Base-by-base conservation (phyloP, 2,888 invertebrate species). In the Silvanus unidentatus region DNA sequence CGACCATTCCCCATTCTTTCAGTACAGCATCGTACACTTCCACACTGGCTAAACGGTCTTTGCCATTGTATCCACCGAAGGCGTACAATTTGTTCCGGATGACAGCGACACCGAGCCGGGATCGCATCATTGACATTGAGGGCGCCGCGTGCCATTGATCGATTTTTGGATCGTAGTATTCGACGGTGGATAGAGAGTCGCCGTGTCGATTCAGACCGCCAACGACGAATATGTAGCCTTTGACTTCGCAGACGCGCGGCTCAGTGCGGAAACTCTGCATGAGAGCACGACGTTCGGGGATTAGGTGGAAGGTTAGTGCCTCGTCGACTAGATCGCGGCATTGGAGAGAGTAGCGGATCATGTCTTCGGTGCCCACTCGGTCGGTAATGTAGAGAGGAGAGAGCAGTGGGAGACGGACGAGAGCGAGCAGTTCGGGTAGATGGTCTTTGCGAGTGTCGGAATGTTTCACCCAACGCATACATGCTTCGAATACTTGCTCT, bases 311-410 rank as follows among this genome's bases (percentile, higher is more conserved):
- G 64, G 91, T 90, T 65, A 87, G 80, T 1, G 92, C 92, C 70
- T 91, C 92, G 68, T 93, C 92, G 41, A 93, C 67, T 38, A 91
- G 73, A 73, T 92, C 90, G 56, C 85, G 82, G 74, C 90, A 90
- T 62, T 82, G 81, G 61, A 88, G 84, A 15, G 87, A 90, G 34
- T 79, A 80, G 55, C 84, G 77, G 50, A 91, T 81, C 2, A 88
- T 72, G 55, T 85, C 84, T 66, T 90, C 88, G 12, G 85, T 84
- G 1, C 86, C 85, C 10, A 91, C 88, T 42, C 81, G 73, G 72
- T 91, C 90, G 2, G 88, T 84, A 39, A 93, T 73, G 69, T 85
- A 91, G 58, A 88, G 82, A 1, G 91, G 89, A 2, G 86, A 82
- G 2, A 93, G 73, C 34, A 92, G 72, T 0, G 92, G 91, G 62